Evolutionary conservation across 2,888 invertebrate species (phyloP).

Genomic region (Eupithecia inturbata): DNA sequence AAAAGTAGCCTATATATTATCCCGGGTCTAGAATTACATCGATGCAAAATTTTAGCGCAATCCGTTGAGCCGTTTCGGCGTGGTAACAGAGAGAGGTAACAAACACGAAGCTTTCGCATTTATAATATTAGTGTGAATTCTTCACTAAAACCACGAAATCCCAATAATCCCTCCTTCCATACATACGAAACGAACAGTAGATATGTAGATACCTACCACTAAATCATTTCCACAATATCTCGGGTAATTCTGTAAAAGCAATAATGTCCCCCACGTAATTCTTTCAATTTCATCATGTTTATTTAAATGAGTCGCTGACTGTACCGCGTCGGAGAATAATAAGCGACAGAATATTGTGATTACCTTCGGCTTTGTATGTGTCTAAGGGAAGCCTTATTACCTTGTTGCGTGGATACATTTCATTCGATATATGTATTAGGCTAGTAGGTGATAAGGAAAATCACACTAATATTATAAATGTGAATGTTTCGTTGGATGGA

Average conservation of each 20-base stretch:
- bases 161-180: slow-evolving; percentile 11
- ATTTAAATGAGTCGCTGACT: slow-evolving; percentile 72
- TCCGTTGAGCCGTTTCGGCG: no score
- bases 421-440: not conserved
- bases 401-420: slow-evolving; percentile 44
- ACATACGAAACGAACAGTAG: slow-evolving; percentile 23
- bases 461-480: not conserved
- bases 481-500: not conserved
- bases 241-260: slow-evolving; percentile 50
- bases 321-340: slow-evolving; percentile 21
- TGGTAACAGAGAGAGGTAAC: no score
- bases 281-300: slow-evolving; percentile 82
- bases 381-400: slow-evolving; percentile 71
- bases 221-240: slow-evolving; percentile 43
- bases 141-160: not conserved
- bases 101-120: no score
- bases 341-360: slow-evolving; percentile 1
- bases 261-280: slow-evolving; percentile 63
- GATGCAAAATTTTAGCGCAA: no score
- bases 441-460: not conserved
- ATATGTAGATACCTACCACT: not conserved
- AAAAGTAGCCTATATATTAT: no score
- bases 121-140: not conserved
- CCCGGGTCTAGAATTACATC: no score
- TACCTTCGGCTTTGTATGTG: slow-evolving; percentile 67